These are phyloP conservation scores for Nemopilema nomurai DNA, from an alignment of 30 jellyfish, hydroid and myxozoan genomes.

Conservation along the genomic window DNA sequence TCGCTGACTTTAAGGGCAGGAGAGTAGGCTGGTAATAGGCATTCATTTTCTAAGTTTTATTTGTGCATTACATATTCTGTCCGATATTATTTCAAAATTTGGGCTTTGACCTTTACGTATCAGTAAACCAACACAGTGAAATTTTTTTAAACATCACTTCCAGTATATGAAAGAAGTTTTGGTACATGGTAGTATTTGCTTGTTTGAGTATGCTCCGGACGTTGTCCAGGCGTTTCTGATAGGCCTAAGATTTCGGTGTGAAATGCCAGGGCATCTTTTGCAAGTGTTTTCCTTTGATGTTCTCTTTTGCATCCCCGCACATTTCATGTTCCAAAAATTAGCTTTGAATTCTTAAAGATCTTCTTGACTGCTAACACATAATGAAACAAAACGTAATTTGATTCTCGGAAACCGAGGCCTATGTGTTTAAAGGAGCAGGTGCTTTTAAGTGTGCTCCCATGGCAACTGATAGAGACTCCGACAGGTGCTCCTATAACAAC, in stretches of 20 bases:
- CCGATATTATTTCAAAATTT: conserved; percentile 19
- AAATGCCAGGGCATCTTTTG: conserved; percentile 32
- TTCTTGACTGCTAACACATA: conserved; percentile 33
- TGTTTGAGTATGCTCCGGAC: conserved; percentile 30
- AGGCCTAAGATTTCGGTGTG: conserved; percentile 41
- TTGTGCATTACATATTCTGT: conserved; percentile 26
- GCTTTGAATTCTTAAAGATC: conserved; percentile 30
- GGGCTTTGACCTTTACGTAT: conserved; percentile 33
- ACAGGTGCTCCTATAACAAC: background rate
- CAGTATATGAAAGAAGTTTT: conserved; percentile 31
- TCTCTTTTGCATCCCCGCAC: conserved; percentile 56
- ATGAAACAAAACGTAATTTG: conserved; percentile 19
- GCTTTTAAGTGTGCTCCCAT: too few relatives aligned
- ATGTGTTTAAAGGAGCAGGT: too few relatives aligned
- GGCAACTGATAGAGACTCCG: too few relatives aligned
- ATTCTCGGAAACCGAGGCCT: too few relatives aligned
- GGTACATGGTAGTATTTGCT: conserved; percentile 27
- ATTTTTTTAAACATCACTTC: conserved; percentile 40
- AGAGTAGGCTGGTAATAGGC: conserved; percentile 47
- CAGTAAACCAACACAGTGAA: conserved; percentile 57
- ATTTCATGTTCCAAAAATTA: conserved; percentile 37
- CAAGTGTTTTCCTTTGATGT: conserved; percentile 39
- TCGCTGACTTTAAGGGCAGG: conserved; percentile 53
- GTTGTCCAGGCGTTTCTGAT: conserved; percentile 22
- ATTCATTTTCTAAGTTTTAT: conserved; percentile 8